Evolutionary conservation across 2,888 invertebrate species (phyloP).

Genomic region (Odontothrips loti): DNA sequence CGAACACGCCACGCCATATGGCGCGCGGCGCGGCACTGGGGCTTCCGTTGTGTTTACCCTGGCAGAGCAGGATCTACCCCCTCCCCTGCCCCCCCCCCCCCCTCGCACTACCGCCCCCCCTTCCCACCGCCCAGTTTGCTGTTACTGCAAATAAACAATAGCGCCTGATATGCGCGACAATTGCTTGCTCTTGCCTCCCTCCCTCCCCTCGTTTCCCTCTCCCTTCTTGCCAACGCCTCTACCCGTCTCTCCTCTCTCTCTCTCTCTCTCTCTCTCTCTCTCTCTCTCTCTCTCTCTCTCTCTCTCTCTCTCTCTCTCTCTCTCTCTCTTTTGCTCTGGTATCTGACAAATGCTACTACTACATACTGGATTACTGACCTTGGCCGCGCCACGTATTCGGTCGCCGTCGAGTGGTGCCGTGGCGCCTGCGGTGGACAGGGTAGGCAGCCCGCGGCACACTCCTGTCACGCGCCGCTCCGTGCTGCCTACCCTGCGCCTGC

Average conservation of each 20-base stretch:
- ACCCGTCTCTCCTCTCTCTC: too few species aligned
- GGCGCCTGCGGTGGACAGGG: neutral
- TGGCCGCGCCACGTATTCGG: neutral
- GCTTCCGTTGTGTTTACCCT: too few species aligned
- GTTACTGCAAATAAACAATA: conserved; percentile 25
- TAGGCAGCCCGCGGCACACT: neutral
- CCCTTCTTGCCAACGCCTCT: neutral
- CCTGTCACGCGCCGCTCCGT: neutral
- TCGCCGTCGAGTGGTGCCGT: neutral
- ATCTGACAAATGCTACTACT: neutral
- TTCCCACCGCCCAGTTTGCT: conserved; percentile 1
- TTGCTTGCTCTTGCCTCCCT: neutral
- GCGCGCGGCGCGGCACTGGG: neutral
- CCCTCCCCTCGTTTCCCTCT: neutral
- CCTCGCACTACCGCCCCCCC: neutral
- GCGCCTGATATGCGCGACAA: conserved; percentile 20
- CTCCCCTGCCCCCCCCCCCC: neutral
- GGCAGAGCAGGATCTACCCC: neutral
- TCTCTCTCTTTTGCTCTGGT: too few species aligned
- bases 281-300: too few species aligned
- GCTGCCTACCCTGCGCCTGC: neutral
- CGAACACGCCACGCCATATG: neutral
- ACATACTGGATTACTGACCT: neutral
- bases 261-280: too few species aligned
- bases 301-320: too few species aligned